phyloP scores from a whole-genome alignment of 2,888 invertebrate species.

The Cyclophora punctaria region DNA sequence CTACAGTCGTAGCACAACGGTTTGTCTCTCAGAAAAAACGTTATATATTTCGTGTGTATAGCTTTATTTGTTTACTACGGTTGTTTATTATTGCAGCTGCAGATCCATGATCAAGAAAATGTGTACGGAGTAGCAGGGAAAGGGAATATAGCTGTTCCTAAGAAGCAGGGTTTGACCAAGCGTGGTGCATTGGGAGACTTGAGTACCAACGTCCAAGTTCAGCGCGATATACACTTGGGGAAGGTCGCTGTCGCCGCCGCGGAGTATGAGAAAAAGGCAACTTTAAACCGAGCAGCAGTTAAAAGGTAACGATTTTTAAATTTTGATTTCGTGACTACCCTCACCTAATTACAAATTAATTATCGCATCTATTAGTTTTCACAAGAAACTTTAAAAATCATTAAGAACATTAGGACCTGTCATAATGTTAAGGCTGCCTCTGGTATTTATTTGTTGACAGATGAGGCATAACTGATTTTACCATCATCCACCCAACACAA shows the following conservation, averaged over 20 bases:
- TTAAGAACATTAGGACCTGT: no score
- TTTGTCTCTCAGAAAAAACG: no score
- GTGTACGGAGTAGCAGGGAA: constrained; percentile 45
- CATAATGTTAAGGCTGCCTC: no score
- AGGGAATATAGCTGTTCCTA: constrained; percentile 35
- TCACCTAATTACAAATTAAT: neutral
- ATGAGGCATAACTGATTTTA: no score
- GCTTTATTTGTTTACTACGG: neutral
- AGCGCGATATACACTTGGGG: constrained; percentile 38
- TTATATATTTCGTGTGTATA: no score
- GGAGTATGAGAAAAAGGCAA: constrained; percentile 57
- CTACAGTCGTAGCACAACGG: constrained; percentile 19
- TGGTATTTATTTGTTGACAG: no score
- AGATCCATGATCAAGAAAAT: constrained; percentile 62
- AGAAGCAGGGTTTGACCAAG: constrained; percentile 43
- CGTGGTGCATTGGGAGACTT: constrained; percentile 63
- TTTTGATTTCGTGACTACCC: constrained; percentile 6
- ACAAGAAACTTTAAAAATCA: no score
- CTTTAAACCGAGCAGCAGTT: constrained; percentile 28
- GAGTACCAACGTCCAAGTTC: constrained; percentile 52
- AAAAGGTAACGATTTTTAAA: constrained; percentile 34
- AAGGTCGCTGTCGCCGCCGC: constrained; percentile 50
- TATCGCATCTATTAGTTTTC: no score
- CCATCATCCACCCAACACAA: neutral
- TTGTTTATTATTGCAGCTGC: constrained; percentile 24